Percentiles rank a stretch among this genome's conserved stretches.
Conservation (phyloP, 2,888 invertebrate genomes). For the Pristionchus exspectatus region DNA sequence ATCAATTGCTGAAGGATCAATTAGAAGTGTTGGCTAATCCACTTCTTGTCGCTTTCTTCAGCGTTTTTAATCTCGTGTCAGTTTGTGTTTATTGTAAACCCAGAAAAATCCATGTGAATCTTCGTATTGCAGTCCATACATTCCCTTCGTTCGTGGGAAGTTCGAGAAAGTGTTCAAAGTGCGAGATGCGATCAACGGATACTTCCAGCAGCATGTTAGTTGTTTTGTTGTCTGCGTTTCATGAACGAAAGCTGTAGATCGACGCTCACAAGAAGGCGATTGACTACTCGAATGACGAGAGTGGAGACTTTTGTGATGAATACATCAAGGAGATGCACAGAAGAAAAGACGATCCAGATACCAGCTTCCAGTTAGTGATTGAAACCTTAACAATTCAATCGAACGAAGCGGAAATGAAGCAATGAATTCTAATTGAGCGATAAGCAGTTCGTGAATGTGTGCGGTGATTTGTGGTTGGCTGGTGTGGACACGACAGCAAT, state of each 20-base stretch:
- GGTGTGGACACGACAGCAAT: conserved; percentile 68
- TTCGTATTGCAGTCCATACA: neutral
- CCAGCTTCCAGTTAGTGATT: neutral
- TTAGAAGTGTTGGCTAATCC: conserved; percentile 33
- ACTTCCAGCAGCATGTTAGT: conserved; percentile 28
- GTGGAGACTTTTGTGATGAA: conserved; percentile 31
- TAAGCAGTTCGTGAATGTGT: conserved; percentile 52
- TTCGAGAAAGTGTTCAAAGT: neutral
- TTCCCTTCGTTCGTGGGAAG: neutral
- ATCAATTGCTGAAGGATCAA: neutral
- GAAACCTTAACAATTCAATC: neutral
- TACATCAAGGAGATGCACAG: conserved; percentile 54
- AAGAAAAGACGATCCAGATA: neutral
- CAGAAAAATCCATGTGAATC: no score
- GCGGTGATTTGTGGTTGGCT: conserved; percentile 67
- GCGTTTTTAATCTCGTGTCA: neutral
- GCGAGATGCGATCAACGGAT: conserved; percentile 7
- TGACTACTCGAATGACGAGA: conserved; percentile 29
- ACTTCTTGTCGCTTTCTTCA: neutral
- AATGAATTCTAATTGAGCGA: conserved; percentile 14
- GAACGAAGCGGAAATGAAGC: neutral
- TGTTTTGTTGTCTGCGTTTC: neutral
- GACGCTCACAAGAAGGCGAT: neutral
- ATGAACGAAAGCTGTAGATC: neutral
- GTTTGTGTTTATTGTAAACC: neutral